Evolutionary conservation across 2,797 vertebrate species (phyloP), one percentile per base, ranked within the genome.

Genomic region (Hypotaenidia okinawae): DNA sequence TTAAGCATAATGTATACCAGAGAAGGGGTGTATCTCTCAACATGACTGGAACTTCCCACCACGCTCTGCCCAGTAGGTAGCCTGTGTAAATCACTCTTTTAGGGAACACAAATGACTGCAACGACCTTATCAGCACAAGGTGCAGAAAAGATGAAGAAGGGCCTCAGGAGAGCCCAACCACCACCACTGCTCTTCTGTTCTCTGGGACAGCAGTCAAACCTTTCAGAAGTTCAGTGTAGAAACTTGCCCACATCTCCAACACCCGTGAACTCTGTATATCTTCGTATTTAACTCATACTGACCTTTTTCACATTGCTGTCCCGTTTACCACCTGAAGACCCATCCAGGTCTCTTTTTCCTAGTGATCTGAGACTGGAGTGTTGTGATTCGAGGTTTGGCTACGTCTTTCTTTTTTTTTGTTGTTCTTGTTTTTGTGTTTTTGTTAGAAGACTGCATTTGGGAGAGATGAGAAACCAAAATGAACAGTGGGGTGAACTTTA

Each of bases 381-480:
- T 8, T 90, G 19, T 25, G 39, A 88, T 81, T 87, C 0, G 6
- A 81, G n/a, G 24, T 89, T 55, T 76, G 70, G 33, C 41, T 75
- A 66, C 28, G 47, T 9, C 27, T 84, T 72, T 73, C 32, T 45
- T 45, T 86, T 87, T 89, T 68, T 22, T 74, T 70, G 32, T 84
- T 90, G 35, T 5, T 72, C 51, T 4, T 69, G 84, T 88, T 95
- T 89, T 87, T 86, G 16, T 55, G 54, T 88, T 95, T 89, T 85
- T 84, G 16, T 55, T 54, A 77, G 8, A 82, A 82, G 83, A 86
- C 10, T 67, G 55, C 16, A 39, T 74, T 72, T 91, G 25, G 37
- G 68, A 92, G 49, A 33, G 30, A 52, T 55, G 23, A 85, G 72
- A 93, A 94, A 86, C 10, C 61, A 87, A 81, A 82, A 78, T 63